Conservation (phyloP, 2,797 vertebrate genomes). For the Crax fasciolata region DNA sequence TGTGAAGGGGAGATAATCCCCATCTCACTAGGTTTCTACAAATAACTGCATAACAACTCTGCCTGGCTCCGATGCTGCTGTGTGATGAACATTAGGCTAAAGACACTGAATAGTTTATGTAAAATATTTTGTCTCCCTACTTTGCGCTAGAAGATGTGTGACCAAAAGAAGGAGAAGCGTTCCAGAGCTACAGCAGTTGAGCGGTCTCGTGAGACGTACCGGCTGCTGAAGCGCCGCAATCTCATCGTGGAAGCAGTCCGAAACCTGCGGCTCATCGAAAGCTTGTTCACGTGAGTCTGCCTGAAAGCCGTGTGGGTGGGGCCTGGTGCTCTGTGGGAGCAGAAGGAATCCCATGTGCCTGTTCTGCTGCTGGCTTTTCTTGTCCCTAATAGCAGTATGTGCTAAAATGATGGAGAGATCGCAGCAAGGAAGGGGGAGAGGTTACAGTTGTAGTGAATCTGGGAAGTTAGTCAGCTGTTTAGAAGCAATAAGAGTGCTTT, state of each 20-base stretch:
- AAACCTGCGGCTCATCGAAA: constrained; percentile 91
- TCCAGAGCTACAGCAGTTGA: constrained; percentile 43
- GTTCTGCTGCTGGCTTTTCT: neutral
- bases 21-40: neutral
- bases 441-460: neutral
- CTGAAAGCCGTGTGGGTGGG: fast-evolving
- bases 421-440: fast-evolving
- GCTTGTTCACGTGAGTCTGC: constrained; percentile 90
- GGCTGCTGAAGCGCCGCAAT: constrained; percentile 93
- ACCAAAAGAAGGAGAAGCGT: constrained; percentile 78
- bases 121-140: neutral
- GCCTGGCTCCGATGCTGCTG: neutral
- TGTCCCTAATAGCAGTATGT: fast-evolving
- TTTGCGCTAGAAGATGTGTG: constrained; percentile 57
- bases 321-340: fast-evolving
- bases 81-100: fast-evolving
- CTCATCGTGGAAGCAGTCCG: constrained; percentile 93
- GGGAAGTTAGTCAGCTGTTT: neutral
- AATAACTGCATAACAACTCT: neutral
- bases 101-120: fast-evolving
- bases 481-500: neutral
- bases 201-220: constrained; percentile 87
- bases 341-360: neutral
- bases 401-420: neutral
- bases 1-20: neutral